phyloP scores from a whole-genome alignment of 2,888 invertebrate genomes.

The Polymixis flavicincta region DNA sequence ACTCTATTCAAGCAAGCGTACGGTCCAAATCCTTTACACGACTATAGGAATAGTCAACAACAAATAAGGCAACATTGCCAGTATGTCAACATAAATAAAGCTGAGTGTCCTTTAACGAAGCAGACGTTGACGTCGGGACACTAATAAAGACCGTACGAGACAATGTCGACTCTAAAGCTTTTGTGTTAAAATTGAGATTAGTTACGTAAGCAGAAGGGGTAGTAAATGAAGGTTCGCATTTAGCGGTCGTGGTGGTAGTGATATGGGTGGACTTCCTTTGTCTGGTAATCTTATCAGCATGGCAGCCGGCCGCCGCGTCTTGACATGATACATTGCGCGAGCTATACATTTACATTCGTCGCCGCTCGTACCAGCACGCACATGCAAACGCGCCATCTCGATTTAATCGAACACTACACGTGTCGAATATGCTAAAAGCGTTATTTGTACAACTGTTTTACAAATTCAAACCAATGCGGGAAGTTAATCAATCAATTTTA shows the following conservation, averaged over 20 bases:
- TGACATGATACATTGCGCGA: conserved; percentile 88
- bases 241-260: conserved; percentile 87
- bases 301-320: conserved; percentile 83
- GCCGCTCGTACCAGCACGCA: conserved; percentile 56
- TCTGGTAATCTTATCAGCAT: conserved; percentile 89
- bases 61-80: conserved; percentile 88
- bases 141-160: conserved; percentile 80
- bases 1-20: conserved; percentile 78
- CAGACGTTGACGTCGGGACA: conserved; percentile 87
- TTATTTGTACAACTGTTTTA: conserved; percentile 59
- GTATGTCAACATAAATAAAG: conserved; percentile 90
- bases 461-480: conserved; percentile 60
- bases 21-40: conserved; percentile 72
- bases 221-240: conserved; percentile 88
- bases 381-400: conserved; percentile 45
- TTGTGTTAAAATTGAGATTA: conserved; percentile 77
- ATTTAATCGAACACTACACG: conserved; percentile 43
- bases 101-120: conserved; percentile 90
- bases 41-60: conserved; percentile 76
- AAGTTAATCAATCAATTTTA: conserved; percentile 79
- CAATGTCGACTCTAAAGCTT: conserved; percentile 80
- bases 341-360: conserved; percentile 79
- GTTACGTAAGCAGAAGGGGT: conserved; percentile 71
- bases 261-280: conserved; percentile 90
- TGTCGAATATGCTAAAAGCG: conserved; percentile 52